Conservation (phyloP, 2,797 vertebrate genomes). For the Cottoperca gobio region DNA sequence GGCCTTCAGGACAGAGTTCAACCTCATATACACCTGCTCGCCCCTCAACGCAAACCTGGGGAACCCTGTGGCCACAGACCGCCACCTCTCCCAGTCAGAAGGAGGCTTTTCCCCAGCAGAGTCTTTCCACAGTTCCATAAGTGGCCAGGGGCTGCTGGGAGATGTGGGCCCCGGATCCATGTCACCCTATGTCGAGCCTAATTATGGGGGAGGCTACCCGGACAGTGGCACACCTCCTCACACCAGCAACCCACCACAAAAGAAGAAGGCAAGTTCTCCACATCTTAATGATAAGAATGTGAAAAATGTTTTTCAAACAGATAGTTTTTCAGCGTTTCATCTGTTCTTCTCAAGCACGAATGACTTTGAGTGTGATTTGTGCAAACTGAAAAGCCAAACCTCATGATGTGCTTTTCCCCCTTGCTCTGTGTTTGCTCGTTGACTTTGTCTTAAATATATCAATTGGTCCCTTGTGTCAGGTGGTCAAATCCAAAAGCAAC, state of each 20-base stretch:
- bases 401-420: constrained; percentile 55
- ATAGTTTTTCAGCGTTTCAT: constrained; percentile 10
- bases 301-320: neutral
- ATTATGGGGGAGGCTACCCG: constrained; percentile 83
- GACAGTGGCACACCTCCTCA: constrained; percentile 90
- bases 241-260: constrained; percentile 93
- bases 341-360: constrained; percentile 33
- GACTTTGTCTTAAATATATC: constrained; percentile 45
- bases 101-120: constrained; percentile 91
- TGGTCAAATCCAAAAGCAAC: constrained; percentile 30
- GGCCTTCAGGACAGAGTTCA: constrained; percentile 98
- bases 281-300: constrained; percentile 1
- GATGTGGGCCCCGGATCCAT: constrained; percentile 88
- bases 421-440: constrained; percentile 50
- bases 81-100: constrained; percentile 89
- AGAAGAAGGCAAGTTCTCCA: constrained; percentile 94
- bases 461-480: constrained; percentile 29
- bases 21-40: constrained; percentile 99
- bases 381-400: constrained; percentile 37
- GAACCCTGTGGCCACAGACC: constrained; percentile 85
- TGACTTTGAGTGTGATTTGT: constrained; percentile 44
- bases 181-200: constrained; percentile 90
- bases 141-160: constrained; percentile 89
- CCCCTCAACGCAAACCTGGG: constrained; percentile 95
- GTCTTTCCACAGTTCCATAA: constrained; percentile 88